Conservation (phyloP, 2,888 invertebrate species). For the Thymelicus acteon region DNA sequence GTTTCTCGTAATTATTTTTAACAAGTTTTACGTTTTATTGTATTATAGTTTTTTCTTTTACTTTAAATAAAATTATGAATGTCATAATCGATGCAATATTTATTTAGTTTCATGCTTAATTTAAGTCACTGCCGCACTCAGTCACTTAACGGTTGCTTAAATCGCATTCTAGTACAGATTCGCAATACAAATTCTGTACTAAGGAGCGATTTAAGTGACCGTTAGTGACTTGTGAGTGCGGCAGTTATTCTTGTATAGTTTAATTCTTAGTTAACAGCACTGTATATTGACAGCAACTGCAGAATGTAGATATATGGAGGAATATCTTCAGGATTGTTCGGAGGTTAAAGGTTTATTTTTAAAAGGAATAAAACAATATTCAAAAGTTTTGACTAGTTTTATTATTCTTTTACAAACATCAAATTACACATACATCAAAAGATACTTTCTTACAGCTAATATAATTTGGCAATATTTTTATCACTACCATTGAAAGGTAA, state of each 20-base stretch:
- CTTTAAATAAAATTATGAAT: constrained; percentile 10
- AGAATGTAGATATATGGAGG: constrained; percentile 7
- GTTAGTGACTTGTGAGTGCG: too few species aligned
- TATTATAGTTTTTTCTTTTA: neutral
- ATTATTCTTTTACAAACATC: constrained; percentile 66
- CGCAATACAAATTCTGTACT: too few species aligned
- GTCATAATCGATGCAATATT: neutral
- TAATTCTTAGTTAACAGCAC: constrained; percentile 32
- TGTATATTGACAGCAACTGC: constrained; percentile 24
- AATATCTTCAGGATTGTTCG: constrained; percentile 19
- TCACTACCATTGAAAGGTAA: constrained; percentile 54
- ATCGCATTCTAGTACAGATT: too few species aligned
- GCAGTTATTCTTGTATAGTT: constrained; percentile 7
- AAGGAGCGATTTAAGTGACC: too few species aligned
- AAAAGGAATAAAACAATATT: constrained; percentile 40
- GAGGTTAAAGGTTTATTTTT: constrained; percentile 27
- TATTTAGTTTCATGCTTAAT: constrained; percentile 16
- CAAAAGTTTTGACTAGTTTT: constrained; percentile 71
- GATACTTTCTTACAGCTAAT: constrained; percentile 50
- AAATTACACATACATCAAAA: constrained; percentile 71
- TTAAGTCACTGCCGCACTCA: neutral
- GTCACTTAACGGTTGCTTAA: too few species aligned
- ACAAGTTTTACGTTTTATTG: neutral
- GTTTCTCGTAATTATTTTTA: neutral
- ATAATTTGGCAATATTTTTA: constrained; percentile 66